phyloP scores from a whole-genome alignment of 1,140 invertebrate species.

The Leptopilina boulardi region DNA sequence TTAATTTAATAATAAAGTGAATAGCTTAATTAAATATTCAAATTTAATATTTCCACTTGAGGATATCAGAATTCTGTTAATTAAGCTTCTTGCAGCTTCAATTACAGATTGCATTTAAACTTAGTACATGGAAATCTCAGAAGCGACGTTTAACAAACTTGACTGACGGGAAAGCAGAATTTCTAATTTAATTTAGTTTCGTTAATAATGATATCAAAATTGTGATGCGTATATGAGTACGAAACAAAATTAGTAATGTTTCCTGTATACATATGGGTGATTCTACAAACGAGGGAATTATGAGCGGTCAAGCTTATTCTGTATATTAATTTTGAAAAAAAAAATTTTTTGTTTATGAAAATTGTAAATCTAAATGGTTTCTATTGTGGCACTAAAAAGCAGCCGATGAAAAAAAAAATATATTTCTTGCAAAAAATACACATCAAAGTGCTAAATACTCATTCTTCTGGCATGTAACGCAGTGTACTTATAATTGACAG shows the following conservation, averaged over 20 bases:
- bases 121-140: slow-evolving; percentile 25
- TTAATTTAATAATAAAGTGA: not conserved
- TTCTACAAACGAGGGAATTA: too few species aligned
- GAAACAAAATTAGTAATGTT: not conserved
- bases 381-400: too few species aligned
- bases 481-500: too few species aligned
- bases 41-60: slow-evolving; percentile 25
- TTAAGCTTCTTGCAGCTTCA: slow-evolving; percentile 3
- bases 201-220: not conserved
- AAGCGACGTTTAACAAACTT: slow-evolving; percentile 23
- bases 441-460: too few species aligned
- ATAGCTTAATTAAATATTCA: slow-evolving; percentile 2
- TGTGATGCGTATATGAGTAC: slow-evolving; percentile 15
- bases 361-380: too few species aligned
- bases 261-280: too few species aligned
- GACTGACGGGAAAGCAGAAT: slow-evolving; percentile 24
- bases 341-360: too few species aligned
- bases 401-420: too few species aligned
- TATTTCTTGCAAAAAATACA: too few species aligned
- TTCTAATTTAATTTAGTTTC: slow-evolving; percentile 14
- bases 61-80: slow-evolving; percentile 21
- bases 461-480: too few species aligned
- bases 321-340: too few species aligned
- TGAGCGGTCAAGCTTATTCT: too few species aligned
- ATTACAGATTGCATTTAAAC: slow-evolving; percentile 19